Evolutionary conservation across 2,797 vertebrate genomes (phyloP).

Genomic region (Galaxias olidus): DNA sequence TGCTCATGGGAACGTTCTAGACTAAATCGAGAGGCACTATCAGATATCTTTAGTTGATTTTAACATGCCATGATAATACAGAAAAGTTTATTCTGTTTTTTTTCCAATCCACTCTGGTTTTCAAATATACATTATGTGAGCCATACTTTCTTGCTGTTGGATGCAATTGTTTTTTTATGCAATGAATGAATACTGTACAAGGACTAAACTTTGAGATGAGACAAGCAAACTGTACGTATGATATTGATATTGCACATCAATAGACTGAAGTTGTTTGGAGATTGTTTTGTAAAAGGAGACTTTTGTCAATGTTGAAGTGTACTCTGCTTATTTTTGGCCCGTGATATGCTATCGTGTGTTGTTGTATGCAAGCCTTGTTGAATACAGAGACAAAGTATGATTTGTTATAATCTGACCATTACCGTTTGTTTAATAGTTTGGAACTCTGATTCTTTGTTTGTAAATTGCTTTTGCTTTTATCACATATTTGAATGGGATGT

Average conservation of each 20-base stretch:
- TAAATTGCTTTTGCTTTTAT: constrained; percentile 70
- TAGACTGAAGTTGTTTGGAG: constrained; percentile 30
- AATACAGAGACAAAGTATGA: constrained; percentile 34
- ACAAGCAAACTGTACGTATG: constrained; percentile 38
- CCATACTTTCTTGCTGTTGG: constrained; percentile 40
- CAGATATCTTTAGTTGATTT: constrained; percentile 22
- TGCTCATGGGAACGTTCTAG: constrained; percentile 12
- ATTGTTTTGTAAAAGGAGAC: constrained; percentile 11
- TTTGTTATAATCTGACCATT: constrained; percentile 50
- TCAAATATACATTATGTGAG: constrained; percentile 45
- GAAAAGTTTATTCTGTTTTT: constrained; percentile 14
- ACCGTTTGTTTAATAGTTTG: constrained; percentile 42
- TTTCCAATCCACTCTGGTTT: constrained; percentile 27
- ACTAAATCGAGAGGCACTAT: constrained; percentile 22
- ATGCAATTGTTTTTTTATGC: constrained; percentile 28
- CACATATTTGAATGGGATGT: constrained; percentile 73
- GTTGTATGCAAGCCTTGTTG: constrained; percentile 38
- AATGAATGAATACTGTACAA: constrained; percentile 30
- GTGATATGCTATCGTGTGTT: constrained; percentile 56
- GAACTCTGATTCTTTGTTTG: constrained; percentile 50
- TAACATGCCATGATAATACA: constrained; percentile 1
- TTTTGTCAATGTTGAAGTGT: constrained; percentile 43
- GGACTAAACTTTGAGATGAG: constrained; percentile 11
- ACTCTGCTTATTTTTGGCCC: constrained; percentile 29
- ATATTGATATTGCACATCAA: constrained; percentile 41